phyloP scores from a whole-genome alignment of 2,888 invertebrate species.

The Drosophila koepferae region DNA sequence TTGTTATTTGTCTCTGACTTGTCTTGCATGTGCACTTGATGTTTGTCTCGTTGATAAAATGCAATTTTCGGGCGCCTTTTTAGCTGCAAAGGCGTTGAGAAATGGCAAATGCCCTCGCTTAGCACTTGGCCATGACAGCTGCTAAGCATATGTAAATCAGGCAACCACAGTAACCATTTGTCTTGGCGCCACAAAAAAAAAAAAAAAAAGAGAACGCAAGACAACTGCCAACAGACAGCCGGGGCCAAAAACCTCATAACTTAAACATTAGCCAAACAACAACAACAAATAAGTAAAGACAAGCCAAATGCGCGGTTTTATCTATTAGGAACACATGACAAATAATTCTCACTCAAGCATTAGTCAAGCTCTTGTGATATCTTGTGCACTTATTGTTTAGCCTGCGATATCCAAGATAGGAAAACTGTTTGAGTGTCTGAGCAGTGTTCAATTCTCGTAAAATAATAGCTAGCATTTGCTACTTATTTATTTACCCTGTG shows the following conservation, averaged over 20 bases:
- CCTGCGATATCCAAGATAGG: conserved; percentile 2
- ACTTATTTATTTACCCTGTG: background rate
- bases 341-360: conserved; percentile 10
- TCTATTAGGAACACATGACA: conserved; percentile 7
- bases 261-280: conserved; percentile 18
- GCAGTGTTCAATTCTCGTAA: conserved; percentile 21
- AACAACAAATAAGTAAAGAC: background rate
- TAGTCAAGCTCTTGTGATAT: conserved; percentile 2
- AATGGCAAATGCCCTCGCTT: conserved; percentile 19
- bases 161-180: conserved; percentile 11
- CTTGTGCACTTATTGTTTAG: conserved; percentile 8
- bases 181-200: conserved; percentile 11
- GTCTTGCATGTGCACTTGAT: conserved; percentile 41
- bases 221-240: conserved; percentile 25
- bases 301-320: background rate
- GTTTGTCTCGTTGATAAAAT: conserved; percentile 40
- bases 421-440: conserved; percentile 28
- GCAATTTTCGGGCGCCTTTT: conserved; percentile 28
- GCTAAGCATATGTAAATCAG: conserved; percentile 65
- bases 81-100: conserved; percentile 10
- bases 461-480: conserved; percentile 15
- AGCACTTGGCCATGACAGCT: conserved; percentile 9
- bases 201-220: background rate
- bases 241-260: conserved; percentile 47
- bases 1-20: conserved; percentile 25